Evolutionary conservation across 2,888 invertebrate species (phyloP).

Genomic region (Sinohyriopsis cumingii): DNA sequence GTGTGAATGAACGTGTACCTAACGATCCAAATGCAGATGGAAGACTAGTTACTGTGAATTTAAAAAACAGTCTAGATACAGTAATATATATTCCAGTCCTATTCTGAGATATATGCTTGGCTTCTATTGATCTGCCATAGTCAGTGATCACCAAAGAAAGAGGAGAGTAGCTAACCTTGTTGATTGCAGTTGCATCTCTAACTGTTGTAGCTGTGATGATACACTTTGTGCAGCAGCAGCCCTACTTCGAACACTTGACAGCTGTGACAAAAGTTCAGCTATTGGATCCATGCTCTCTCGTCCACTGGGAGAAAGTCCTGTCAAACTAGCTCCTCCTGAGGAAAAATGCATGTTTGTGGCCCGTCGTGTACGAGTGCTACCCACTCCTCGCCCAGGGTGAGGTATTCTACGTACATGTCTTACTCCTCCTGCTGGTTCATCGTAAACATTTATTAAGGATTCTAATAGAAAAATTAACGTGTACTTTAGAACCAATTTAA

Average conservation of each 20-base stretch:
- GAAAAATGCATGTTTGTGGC: conserved; percentile 94
- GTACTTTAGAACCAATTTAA: not conserved
- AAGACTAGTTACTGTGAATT: no score
- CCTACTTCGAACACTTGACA: conserved; percentile 90
- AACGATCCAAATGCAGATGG: no score
- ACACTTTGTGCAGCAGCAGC: conserved; percentile 70
- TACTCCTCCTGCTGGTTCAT: conserved; percentile 87
- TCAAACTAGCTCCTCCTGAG: conserved; percentile 82
- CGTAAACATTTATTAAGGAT: conserved; percentile 73
- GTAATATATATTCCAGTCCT: no score
- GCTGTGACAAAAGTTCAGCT: conserved; percentile 93
- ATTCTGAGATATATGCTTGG: no score
- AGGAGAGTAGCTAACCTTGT: conserved; percentile 77
- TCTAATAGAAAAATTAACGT: not conserved
- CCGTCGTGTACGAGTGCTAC: conserved; percentile 84
- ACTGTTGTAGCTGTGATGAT: conserved; percentile 81
- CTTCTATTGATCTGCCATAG: no score
- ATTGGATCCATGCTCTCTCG: conserved; percentile 97
- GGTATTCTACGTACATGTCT: conserved; percentile 84
- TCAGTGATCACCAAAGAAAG: not conserved
- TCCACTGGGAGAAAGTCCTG: conserved; percentile 89
- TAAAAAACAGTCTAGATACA: no score
- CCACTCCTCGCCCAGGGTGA: conserved; percentile 82
- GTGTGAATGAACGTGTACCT: no score
- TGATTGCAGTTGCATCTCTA: conserved; percentile 93